Percentiles rank a stretch among this genome's conserved stretches.
Evolutionary conservation across 2,113 vertebrate species (phyloP).

Genomic region (Rutilus rutilus): DNA sequence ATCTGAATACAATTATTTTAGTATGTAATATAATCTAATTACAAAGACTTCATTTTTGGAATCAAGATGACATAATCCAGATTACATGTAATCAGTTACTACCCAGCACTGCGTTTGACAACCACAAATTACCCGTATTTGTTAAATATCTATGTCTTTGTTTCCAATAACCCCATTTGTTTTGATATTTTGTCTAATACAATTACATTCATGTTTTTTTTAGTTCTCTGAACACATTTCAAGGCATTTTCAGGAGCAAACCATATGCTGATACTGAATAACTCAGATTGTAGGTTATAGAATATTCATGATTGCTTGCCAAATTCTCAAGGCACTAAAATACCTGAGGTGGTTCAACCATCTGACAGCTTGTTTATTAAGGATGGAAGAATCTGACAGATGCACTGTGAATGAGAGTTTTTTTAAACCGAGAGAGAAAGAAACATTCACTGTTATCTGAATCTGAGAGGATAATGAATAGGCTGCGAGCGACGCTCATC

Average conservation of each 20-base stretch:
- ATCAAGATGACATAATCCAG: no score
- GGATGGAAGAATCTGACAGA: conserved; percentile 47
- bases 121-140: no score
- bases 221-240: not conserved
- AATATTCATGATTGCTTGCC: conserved; percentile 48
- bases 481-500: not conserved
- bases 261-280: conserved; percentile 28
- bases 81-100: no score
- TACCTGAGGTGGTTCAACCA: conserved; percentile 52
- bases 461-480: conserved; percentile 21
- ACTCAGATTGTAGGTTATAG: conserved; percentile 35
- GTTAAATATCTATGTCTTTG: no score
- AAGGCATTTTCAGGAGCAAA: not conserved
- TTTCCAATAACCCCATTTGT: not conserved
- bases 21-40: no score
- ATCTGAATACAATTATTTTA: no score
- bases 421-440: conserved; percentile 6
- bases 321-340: conserved; percentile 41
- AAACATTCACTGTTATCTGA: conserved; percentile 23
- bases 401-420: conserved; percentile 47
- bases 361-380: conserved; percentile 51
- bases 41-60: no score
- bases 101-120: no score
- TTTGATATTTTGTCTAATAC: not conserved
- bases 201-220: not conserved